phyloP scores from a whole-genome alignment of 2,797 vertebrate species.

The Acomys russatus region DNA sequence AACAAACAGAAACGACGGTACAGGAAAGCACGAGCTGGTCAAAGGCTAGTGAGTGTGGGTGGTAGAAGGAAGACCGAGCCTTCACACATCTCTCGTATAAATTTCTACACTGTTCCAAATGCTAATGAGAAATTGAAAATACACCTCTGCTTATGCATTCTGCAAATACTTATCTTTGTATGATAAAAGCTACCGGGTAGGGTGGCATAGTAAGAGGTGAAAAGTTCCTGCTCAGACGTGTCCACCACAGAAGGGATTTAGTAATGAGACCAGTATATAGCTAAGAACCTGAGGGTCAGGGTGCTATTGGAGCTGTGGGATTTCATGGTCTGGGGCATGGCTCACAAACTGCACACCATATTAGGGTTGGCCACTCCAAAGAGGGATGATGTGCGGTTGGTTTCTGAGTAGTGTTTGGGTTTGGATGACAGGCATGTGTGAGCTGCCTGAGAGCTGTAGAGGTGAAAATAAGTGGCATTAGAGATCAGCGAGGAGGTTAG shows the following conservation, averaged over 20 bases:
- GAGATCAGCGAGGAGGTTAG: neutral
- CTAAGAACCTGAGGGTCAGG: neutral
- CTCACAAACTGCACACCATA: neutral
- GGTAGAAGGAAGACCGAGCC: neutral
- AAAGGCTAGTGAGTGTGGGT: constrained; percentile 9
- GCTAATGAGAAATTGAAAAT: neutral
- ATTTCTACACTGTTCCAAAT: constrained; percentile 9
- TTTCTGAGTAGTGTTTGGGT: neutral
- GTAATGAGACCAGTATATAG: neutral
- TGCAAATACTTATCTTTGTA: neutral
- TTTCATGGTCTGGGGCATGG: neutral
- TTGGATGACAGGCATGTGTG: neutral
- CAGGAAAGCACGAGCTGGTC: neutral
- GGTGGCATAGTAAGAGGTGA: neutral
- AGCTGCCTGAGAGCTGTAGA: neutral
- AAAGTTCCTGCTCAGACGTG: neutral
- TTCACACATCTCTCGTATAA: neutral
- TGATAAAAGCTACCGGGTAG: neutral
- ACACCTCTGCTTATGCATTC: neutral
- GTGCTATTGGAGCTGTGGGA: neutral
- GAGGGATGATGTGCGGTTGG: neutral
- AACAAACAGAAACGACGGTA: constrained; percentile 53
- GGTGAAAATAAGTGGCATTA: neutral
- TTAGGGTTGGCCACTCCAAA: neutral
- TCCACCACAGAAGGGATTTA: neutral